Evolutionary conservation across 2,888 invertebrate genomes (phyloP).

Genomic region (Drosophila niveifrons): DNA sequence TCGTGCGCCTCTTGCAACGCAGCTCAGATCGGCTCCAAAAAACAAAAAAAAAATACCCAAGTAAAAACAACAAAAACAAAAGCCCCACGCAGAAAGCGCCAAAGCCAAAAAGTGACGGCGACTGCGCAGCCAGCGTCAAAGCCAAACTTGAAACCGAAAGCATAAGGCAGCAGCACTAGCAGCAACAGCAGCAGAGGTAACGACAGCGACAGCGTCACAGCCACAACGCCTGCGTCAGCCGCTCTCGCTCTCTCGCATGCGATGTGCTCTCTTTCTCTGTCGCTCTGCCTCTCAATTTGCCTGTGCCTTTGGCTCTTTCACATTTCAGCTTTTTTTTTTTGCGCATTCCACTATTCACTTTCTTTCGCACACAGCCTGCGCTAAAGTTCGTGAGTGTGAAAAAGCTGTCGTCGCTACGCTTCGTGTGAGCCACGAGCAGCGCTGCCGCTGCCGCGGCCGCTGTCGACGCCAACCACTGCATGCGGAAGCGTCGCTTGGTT

Average conservation of each 20-base stretch:
- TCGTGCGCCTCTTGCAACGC: constrained; percentile 75
- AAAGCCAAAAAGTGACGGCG: constrained; percentile 59
- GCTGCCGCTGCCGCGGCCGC: constrained; percentile 25
- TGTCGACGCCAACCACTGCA: constrained; percentile 32
- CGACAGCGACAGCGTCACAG: constrained; percentile 4
- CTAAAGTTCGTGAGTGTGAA: constrained; percentile 38
- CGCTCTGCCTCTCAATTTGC: constrained; percentile 11
- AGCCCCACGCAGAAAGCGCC: constrained; percentile 68
- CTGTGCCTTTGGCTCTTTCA: constrained; percentile 42
- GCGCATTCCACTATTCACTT: constrained; percentile 78
- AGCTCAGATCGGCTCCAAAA: constrained; percentile 67
- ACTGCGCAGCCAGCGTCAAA: constrained; percentile 64
- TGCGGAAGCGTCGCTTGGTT: constrained; percentile 65
- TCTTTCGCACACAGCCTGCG: constrained; percentile 77
- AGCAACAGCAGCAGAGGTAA: constrained; percentile 5
- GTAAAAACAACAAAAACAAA: constrained; percentile 48
- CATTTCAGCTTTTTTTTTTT: constrained; percentile 57
- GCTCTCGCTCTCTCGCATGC: constrained; percentile 26
- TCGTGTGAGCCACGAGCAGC: constrained; percentile 59
- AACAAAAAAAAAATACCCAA: constrained; percentile 7
- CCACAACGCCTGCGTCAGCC: constrained; percentile 18
- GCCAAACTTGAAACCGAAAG: constrained; percentile 77
- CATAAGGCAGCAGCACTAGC: constrained; percentile 42
- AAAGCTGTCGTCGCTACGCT: constrained; percentile 61
- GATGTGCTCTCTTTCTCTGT: constrained; percentile 19